Evolutionary conservation across 2,113 vertebrate species (phyloP).

Genomic region (Pteropus alecto): DNA sequence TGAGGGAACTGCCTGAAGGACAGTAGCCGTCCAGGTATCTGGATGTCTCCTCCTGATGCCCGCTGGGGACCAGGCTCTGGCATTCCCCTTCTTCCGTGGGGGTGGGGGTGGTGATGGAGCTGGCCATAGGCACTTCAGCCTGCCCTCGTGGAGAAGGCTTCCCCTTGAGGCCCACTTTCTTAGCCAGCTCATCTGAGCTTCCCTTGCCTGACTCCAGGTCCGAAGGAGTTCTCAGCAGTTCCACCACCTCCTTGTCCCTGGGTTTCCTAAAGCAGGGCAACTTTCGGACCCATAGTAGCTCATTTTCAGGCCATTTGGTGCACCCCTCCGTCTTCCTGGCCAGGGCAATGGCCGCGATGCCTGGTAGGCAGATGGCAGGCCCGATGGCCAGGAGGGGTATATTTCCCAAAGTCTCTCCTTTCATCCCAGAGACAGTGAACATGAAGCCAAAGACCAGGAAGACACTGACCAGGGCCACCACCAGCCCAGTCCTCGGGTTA

Average conservation of each 20-base stretch:
- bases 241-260: constrained; percentile 81
- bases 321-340: constrained; percentile 88
- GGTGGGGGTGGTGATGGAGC: constrained; percentile 74
- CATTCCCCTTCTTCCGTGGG: constrained; percentile 72
- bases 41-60: constrained; percentile 81
- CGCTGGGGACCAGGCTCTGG: constrained; percentile 75
- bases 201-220: constrained; percentile 85
- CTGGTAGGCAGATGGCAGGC: constrained; percentile 89
- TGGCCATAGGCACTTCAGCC: constrained; percentile 70
- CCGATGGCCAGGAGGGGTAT: constrained; percentile 89
- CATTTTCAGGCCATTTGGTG: constrained; percentile 85
- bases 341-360: constrained; percentile 87
- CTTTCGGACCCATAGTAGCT: constrained; percentile 76
- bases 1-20: constrained; percentile 73
- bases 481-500: constrained; percentile 89
- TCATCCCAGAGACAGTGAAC: constrained; percentile 91
- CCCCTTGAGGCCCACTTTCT: constrained; percentile 69
- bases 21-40: constrained; percentile 85
- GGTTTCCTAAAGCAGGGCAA: constrained; percentile 77
- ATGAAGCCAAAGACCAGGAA: constrained; percentile 91
- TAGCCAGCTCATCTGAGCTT: constrained; percentile 81
- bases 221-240: constrained; percentile 84
- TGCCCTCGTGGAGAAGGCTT: constrained; percentile 27
- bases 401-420: constrained; percentile 88
- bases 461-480: constrained; percentile 89